Conservation (phyloP, 2,888 invertebrate species). For the Blomia tropicalis region DNA sequence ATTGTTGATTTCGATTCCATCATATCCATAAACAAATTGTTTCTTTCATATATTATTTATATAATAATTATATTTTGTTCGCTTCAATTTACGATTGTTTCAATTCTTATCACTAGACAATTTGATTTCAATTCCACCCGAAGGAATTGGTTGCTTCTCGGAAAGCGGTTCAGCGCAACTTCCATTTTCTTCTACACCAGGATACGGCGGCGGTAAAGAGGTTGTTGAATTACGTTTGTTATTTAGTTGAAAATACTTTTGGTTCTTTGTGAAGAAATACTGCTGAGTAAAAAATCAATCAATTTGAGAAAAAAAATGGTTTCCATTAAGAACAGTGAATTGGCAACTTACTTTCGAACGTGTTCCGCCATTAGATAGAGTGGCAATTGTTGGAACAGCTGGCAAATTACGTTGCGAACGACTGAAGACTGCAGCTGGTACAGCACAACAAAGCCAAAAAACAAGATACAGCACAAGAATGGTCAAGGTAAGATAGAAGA, state of each 20-base stretch:
- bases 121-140: neutral
- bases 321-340: neutral
- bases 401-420: neutral
- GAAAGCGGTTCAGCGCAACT: neutral
- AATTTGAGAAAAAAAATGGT: neutral
- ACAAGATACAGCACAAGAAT: neutral
- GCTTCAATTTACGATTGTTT: no score
- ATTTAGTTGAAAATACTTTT: neutral
- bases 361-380: neutral
- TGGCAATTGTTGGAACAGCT: neutral
- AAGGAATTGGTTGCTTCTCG: neutral
- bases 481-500: neutral
- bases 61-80: no score
- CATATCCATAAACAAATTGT: no score
- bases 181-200: neutral
- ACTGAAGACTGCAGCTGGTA: neutral
- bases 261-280: neutral
- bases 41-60: no score
- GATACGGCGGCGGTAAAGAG: neutral
- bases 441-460: neutral
- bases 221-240: neutral
- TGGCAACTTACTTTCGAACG: neutral
- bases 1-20: no score
- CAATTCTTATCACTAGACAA: no score
- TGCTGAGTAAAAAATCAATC: neutral